Base-by-base conservation (phyloP, 2,113 vertebrate species). In the Blennius ocellaris region DNA sequence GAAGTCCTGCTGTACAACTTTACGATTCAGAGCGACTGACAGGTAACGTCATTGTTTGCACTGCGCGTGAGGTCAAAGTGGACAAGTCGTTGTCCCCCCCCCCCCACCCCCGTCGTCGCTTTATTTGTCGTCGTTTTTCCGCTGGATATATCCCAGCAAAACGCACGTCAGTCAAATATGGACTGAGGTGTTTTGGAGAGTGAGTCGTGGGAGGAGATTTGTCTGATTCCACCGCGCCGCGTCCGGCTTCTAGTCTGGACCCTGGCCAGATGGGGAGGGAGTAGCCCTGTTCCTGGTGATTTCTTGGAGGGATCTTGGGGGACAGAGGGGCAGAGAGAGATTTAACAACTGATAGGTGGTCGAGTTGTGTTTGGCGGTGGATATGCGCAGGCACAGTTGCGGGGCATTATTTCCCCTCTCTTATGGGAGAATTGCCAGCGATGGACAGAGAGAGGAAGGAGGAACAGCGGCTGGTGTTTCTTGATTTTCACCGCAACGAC, bases 271-370 rank as follows among this genome's bases (percentile, higher is more conserved):
- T 82, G 76, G 92, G 92, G 91, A 93, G 85, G 93, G 92, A 89
- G 84, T 69, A 86, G 78, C 21, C 21, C 21, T 30, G 21, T 88
- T 83, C 84, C 87, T 83, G 69, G 56, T 59, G 86, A 85, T 86
- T 92, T 93, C 82, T 92, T 69, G 69, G 75, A 88, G 80, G 81
- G 88, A 87, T 89, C 92, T 54, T 52, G 76, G 76, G 77, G 77
- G 84, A 69, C 71, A 65, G 73, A 73, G 71, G 80, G 87, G 79
- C 77, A 89, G 84, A 90, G 69, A 70, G 73, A 89, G 90, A 89
- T 92, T 92, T 90, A 81, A 84, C 73, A 90, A 90, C 83, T 85
- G 92, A 93, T 93, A 94, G 92, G 92, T 86, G 85, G 89, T 91
- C 80, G 82, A 72, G 76, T 90, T 91, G 87, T 76, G 89, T 90